phyloP scores from a whole-genome alignment of 2,888 invertebrate genomes.

The Copidosoma aretas region DNA sequence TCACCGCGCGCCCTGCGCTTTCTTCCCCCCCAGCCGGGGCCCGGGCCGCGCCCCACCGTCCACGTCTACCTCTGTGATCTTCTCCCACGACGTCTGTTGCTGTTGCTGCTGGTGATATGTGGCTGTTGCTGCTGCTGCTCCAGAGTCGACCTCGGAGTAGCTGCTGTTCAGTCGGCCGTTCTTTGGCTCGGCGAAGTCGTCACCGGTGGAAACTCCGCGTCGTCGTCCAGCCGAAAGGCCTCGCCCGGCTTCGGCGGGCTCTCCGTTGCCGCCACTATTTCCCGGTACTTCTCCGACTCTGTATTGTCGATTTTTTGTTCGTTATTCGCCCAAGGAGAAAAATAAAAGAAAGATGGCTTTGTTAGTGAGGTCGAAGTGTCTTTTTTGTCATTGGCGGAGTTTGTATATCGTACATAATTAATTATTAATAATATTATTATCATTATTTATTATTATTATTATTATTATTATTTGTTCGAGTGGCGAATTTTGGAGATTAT shows the following conservation, averaged over 20 bases:
- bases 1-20: no score
- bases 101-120: neutral
- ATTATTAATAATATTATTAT: no score
- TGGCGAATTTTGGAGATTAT: no score
- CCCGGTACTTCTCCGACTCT: conserved; percentile 79
- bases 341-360: conserved; percentile 2
- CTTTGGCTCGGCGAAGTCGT: conserved; percentile 62
- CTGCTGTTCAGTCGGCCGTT: conserved; percentile 55
- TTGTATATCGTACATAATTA: no score
- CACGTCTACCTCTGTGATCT: no score
- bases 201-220: conserved; percentile 84
- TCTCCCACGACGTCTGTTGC: neutral
- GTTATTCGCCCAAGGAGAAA: conserved; percentile 37
- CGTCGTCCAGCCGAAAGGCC: conserved; percentile 78
- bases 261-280: conserved; percentile 77
- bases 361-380: neutral
- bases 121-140: neutral
- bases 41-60: neutral
- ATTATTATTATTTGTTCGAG: no score
- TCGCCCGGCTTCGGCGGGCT: conserved; percentile 70
- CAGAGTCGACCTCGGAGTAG: neutral
- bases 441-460: neutral
- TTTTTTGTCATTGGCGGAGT: no score
- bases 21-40: neutral
- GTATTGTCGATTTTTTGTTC: neutral